Evolutionary conservation across 64 coral and sea anemone species (phyloP).

Genomic region (Pachyseris speciosa): DNA sequence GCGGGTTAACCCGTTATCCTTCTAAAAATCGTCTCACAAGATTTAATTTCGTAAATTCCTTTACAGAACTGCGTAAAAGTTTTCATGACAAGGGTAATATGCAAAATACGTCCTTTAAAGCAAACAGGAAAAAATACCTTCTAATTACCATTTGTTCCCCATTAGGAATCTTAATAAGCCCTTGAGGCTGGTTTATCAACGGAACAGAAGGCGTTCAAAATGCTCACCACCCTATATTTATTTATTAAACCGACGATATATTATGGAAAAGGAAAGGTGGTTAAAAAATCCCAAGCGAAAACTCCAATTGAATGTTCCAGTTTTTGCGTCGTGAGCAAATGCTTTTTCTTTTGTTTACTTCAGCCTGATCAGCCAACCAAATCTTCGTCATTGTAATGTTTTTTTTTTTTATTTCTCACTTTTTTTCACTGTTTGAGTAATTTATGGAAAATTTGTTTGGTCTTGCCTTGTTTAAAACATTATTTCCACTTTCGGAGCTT

Average conservation of each 20-base stretch:
- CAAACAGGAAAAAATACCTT: conserved; percentile 60
- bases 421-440: no score
- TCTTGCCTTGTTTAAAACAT: no score
- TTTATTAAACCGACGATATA: neutral
- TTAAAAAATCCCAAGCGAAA: no score
- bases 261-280: no score
- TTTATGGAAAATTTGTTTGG: neutral
- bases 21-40: conserved; percentile 40
- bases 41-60: neutral
- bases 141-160: neutral
- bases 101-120: neutral
- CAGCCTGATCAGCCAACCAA: neutral
- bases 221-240: neutral
- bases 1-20: conserved; percentile 81
- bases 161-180: neutral
- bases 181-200: neutral
- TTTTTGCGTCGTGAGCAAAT: no score
- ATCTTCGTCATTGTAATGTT: neutral
- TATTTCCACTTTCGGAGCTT: no score
- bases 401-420: neutral
- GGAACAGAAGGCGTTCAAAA: neutral
- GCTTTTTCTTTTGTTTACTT: no score
- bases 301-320: no score
- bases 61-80: neutral
- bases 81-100: neutral